Evolutionary conservation across 2,888 invertebrate species (phyloP), one percentile per base, ranked within the genome.

Genomic region (Campoplex capitator): DNA sequence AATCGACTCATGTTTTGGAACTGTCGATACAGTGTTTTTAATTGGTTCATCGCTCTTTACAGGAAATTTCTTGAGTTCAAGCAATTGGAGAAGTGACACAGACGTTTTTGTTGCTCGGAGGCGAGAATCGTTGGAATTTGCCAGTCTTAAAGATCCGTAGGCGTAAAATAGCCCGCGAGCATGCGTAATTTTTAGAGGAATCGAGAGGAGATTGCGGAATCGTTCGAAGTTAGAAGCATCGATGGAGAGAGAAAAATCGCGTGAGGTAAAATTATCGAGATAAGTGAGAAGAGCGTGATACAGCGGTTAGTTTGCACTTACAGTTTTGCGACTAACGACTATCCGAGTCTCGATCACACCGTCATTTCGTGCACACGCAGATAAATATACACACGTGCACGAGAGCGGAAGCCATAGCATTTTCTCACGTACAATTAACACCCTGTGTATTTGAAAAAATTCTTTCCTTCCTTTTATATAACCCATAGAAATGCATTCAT

Each of bases 391-490:
- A 54, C 67, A 16, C 35, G 51, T 16, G 48, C 74, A 80, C 80
- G 74, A 81, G 86, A 89, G 87, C 89, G 90, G 88, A 90, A 90
- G 85, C 81, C 84, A 35, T 71, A 48, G 70, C 58, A 70, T 89
- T 88, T 89, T 90, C 89, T 85, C 88, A 88, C 86, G 80, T 81
- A 48, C 84, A 86, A 88, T 88, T 87, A 87, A 82, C 87, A 84
- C 81, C 78, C 84, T 78, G 81, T 78, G 81, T 67, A 70, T 84
- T 23, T 18, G 38, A 67, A 56, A 71, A 79, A 54, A 51, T 45
- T 28, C n/a, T 56, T 48, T 81, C 42, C 54, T 67, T 74, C 23
- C 68, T 51, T 83, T 70, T 32, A 70, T 48, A 11, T 76, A 58
- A 56, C n/a, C 62, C 70, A 45, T 28, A 16, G 45, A 62, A 62